phyloP scores from a whole-genome alignment of 1,140 invertebrate species.

The Zaprionus camerounensis region DNA sequence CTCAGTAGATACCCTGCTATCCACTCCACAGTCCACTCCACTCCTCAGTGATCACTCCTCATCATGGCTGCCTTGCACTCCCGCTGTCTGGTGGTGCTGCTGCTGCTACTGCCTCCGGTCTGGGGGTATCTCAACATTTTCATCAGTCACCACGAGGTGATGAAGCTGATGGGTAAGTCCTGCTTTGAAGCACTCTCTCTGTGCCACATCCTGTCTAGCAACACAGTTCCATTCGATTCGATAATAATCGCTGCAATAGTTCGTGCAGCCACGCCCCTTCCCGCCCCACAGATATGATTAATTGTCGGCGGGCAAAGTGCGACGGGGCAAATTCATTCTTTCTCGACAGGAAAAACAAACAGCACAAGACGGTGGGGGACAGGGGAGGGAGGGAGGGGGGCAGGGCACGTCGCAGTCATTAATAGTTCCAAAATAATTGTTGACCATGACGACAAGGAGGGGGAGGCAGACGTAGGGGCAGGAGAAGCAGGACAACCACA shows the following conservation, averaged over 20 bases:
- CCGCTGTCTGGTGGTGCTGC: slow-evolving; percentile 33
- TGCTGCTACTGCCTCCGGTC: slow-evolving; percentile 58
- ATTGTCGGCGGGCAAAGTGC: slow-evolving; percentile 68
- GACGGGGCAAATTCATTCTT: slow-evolving; percentile 73
- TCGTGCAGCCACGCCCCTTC: slow-evolving; percentile 30
- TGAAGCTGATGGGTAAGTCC: slow-evolving; percentile 89
- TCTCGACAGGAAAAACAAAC: slow-evolving; percentile 66
- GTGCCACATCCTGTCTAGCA: neutral
- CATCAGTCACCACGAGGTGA: slow-evolving; percentile 90
- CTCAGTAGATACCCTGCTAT: neutral
- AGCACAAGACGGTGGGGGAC: slow-evolving; percentile 3
- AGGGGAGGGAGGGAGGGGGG: no score
- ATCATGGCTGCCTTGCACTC: slow-evolving; percentile 31
- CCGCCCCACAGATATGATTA: slow-evolving; percentile 60
- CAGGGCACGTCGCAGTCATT: slow-evolving; percentile 65
- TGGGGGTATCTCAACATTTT: slow-evolving; percentile 90
- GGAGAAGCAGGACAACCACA: slow-evolving; percentile 29
- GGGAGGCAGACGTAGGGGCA: neutral
- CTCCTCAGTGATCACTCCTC: neutral
- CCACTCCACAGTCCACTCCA: slow-evolving; percentile 13
- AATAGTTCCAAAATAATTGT: slow-evolving; percentile 80
- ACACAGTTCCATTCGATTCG: slow-evolving; percentile 36
- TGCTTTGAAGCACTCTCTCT: neutral
- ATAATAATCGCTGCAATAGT: slow-evolving; percentile 40
- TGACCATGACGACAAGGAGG: slow-evolving; percentile 61